Evolutionary conservation across 2,797 vertebrate genomes (phyloP), one percentile per base, ranked within the genome.

Genomic region (Discoglossus pictus): DNA sequence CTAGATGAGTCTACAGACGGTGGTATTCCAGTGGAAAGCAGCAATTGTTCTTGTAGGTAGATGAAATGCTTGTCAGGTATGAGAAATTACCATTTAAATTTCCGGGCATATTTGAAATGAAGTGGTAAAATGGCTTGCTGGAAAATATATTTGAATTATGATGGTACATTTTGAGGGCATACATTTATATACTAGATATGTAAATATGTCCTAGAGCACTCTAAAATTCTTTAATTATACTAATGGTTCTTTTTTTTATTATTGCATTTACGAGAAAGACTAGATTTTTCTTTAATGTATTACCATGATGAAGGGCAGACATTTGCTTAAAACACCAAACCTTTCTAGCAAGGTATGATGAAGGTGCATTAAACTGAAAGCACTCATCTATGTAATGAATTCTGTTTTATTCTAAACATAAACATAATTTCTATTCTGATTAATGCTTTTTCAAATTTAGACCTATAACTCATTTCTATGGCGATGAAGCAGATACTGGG

Each of bases 61-160:
- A 9, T 36, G 34, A 51, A 74, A 43, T 21, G 44, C 34, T 51
- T 64, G 46, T 52, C 68, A 60, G 50, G n/a, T 10, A 25, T 13
- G 7, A 66, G 44, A 25, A 66, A 74, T 34, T 12, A 44, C 2
- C 55, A 52, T 55, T 72, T 20, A 42, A 61, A 27, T 60, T 36
- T 42, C 16, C n/a, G 1, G 0, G 0, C 18, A 20, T 1, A 15
- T 74, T 34, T 25, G 15, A 53, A 53, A 44, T 25, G 64, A 63
- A 76, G 24, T 2, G 4, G 42, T 62, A 73, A 59, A 36, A 52
- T 64, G 17, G 54, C 55, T 75, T 24, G 50, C 31, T 2, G 1
- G 48, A 69, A 48, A 20, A 51, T 46, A 17, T 13, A 34, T 61
- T 63, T 63, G 25, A 73, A 20, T 51, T 68, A 76, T 3, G 43